A percentile compares a stretch with the other conserved stretches of the same genome.
Evolutionary conservation across 2,113 vertebrate genomes (phyloP).

Genomic region (Ictalurus punctatus): DNA sequence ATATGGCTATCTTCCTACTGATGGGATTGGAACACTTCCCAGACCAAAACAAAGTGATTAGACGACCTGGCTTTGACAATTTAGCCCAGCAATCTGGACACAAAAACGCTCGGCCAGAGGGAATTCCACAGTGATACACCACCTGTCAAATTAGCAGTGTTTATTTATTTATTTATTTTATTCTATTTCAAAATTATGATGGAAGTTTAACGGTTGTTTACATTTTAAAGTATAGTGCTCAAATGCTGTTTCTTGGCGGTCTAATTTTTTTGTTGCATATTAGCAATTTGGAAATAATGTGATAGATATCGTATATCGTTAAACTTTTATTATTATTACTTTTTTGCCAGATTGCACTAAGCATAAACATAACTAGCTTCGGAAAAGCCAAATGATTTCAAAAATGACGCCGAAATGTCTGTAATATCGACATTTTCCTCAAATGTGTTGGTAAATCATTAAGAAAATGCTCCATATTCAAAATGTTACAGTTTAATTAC

Average conservation of each 20-base stretch:
- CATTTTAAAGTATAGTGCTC: neutral
- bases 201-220: neutral
- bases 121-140: neutral
- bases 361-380: neutral
- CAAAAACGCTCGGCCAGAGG: neutral
- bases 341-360: neutral
- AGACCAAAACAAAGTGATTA: constrained; percentile 28
- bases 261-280: neutral
- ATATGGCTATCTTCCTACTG: constrained; percentile 3
- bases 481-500: neutral
- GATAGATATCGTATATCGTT: neutral
- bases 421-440: neutral
- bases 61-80: constrained; percentile 1
- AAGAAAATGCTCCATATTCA: neutral
- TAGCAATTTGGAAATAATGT: neutral
- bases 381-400: neutral
- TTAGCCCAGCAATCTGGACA: constrained; percentile 2
- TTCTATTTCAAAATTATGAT: neutral
- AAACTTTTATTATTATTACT: neutral
- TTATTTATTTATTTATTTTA: neutral
- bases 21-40: constrained; percentile 19
- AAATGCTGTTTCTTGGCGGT: neutral
- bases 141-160: constrained; percentile 24
- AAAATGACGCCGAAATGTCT: neutral
- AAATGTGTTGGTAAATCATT: neutral